Conservation (phyloP, 2,888 invertebrate genomes). For the Stegana nigrithorax region DNA sequence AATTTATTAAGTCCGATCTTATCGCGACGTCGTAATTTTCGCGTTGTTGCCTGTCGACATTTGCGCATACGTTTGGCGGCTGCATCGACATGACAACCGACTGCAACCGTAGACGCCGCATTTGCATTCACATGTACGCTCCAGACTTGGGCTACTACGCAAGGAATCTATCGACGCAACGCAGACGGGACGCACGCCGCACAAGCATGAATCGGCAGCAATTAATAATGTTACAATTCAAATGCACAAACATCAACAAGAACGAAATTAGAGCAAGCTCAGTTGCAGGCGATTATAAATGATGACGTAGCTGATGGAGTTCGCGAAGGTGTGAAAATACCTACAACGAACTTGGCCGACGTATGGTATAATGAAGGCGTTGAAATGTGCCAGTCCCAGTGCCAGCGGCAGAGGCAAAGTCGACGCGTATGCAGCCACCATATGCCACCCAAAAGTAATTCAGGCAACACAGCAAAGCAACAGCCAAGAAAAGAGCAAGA, state of each 20-base stretch:
- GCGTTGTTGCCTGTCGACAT: background rate
- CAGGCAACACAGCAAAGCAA: conserved; percentile 31
- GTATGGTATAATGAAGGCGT: conserved; percentile 42
- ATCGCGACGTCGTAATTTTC: conserved; percentile 26
- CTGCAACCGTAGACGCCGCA: background rate
- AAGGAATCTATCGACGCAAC: too few species aligned
- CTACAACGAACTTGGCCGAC: conserved; percentile 39
- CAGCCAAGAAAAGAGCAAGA: conserved; percentile 25
- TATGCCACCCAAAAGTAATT: conserved; percentile 38
- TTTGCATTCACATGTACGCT: too few species aligned
- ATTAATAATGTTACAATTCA: background rate
- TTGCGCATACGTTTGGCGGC: conserved; percentile 1
- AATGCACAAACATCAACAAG: background rate
- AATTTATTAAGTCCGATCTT: conserved; percentile 40
- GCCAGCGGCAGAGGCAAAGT: too few species aligned
- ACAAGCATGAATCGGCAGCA: background rate
- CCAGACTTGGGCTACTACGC: too few species aligned
- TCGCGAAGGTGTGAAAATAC: conserved; percentile 54
- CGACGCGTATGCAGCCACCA: conserved; percentile 1
- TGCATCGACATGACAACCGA: background rate
- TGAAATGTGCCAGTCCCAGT: conserved; percentile 33
- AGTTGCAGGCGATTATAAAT: too few species aligned
- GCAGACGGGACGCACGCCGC: background rate
- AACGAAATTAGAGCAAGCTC: background rate
- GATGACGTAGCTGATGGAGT: background rate